phyloP scores from a whole-genome alignment of 2,797 vertebrate genomes.

The Pteronotus mesoamericanus region DNA sequence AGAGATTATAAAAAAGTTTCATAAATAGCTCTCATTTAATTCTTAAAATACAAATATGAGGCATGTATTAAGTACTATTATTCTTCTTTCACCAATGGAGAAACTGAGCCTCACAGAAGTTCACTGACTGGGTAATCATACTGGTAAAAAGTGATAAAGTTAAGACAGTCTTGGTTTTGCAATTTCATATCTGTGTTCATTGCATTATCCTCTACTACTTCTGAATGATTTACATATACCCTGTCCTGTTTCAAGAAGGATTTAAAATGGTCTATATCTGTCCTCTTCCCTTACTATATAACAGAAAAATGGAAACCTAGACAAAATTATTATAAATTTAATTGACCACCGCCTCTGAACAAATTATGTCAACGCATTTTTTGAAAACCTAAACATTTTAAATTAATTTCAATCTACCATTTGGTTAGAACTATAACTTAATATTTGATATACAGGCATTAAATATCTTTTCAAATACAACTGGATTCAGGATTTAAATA shows the following conservation, averaged over 20 bases:
- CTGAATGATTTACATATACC: neutral
- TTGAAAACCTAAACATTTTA: constrained; percentile 6
- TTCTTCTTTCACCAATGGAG: neutral
- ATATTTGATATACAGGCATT: neutral
- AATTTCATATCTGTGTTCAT: neutral
- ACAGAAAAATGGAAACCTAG: neutral
- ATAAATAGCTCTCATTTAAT: neutral
- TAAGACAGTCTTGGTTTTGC: neutral
- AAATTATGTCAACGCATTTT: neutral
- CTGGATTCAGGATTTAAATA: constrained; percentile 25
- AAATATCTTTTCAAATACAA: constrained; percentile 11
- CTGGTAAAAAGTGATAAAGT: neutral
- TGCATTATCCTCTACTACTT: neutral
- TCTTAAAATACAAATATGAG: neutral
- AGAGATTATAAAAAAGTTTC: neutral
- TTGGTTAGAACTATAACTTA: neutral
- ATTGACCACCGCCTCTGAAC: neutral
- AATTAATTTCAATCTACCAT: neutral
- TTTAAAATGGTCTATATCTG: neutral
- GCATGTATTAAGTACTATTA: neutral
- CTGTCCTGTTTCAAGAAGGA: neutral
- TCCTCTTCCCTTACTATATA: neutral
- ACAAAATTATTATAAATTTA: constrained; percentile 17
- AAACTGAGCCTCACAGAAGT: neutral
- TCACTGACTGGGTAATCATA: neutral